Evolutionary conservation across 2,113 vertebrate species (phyloP).

Genomic region (Rhabdornis inornatus): DNA sequence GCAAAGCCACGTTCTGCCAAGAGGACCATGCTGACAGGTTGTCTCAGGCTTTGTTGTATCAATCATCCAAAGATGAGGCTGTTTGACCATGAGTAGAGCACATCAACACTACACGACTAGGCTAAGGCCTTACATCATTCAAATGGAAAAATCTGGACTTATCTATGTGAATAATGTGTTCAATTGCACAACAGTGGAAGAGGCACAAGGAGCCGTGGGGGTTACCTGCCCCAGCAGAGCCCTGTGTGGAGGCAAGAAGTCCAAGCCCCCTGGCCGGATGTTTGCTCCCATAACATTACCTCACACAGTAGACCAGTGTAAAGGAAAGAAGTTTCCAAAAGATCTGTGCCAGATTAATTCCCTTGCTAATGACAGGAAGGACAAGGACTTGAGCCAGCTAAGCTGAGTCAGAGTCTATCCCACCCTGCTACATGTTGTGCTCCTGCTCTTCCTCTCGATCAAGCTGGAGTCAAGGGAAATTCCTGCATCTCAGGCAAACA

Average conservation of each 20-base stretch:
- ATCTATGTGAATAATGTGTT: background rate
- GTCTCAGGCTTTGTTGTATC: background rate
- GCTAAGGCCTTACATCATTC: background rate
- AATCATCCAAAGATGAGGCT: background rate
- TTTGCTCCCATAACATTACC: background rate
- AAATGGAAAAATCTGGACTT: background rate
- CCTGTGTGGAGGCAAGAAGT: background rate
- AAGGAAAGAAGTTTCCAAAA: background rate
- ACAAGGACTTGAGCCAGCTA: background rate
- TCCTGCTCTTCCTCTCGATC: background rate
- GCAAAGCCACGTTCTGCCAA: background rate
- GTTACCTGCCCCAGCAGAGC: background rate
- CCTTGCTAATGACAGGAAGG: background rate
- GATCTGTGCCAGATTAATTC: background rate
- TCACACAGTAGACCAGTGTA: background rate
- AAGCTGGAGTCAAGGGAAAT: background rate
- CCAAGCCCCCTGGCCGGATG: rapidly evolving
- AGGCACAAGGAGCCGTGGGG: background rate
- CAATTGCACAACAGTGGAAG: background rate
- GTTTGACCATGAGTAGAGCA: background rate
- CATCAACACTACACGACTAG: background rate
- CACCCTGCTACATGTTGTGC: background rate
- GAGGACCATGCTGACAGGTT: background rate
- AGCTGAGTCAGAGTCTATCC: background rate
- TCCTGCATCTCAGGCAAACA: background rate